A percentile compares a stretch with the other conserved stretches of the same genome.
Conservation (phyloP, 2,888 invertebrate species). For the Hyposoter dolosus region DNA sequence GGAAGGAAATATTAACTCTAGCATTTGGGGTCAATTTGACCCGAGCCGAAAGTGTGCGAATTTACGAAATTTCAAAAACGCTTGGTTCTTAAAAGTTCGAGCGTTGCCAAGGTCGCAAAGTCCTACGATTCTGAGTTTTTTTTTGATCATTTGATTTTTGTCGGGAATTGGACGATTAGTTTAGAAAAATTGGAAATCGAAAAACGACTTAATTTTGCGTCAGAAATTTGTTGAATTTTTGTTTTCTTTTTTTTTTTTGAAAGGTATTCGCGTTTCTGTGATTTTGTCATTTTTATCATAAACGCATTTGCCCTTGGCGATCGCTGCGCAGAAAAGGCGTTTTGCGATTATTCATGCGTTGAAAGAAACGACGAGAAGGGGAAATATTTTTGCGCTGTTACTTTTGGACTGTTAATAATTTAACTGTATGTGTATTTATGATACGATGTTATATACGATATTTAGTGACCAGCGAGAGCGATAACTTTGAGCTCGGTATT, state of each 20-base stretch:
- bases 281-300: neutral
- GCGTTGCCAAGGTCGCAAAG: too few species aligned
- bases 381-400: conserved; percentile 40
- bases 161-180: neutral
- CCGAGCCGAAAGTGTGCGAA: neutral
- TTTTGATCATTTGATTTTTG: too few species aligned
- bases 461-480: conserved; percentile 68
- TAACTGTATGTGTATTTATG: conserved; percentile 33
- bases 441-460: conserved; percentile 67
- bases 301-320: neutral
- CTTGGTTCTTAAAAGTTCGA: too few species aligned
- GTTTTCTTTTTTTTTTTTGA: neutral
- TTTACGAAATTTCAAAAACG: too few species aligned
- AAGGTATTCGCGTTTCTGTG: neutral
- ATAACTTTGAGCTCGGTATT: conserved; percentile 67
- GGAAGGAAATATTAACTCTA: neutral
- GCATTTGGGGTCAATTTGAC: conserved; percentile 17
- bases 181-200: neutral
- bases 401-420: conserved; percentile 17
- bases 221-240: neutral
- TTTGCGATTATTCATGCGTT: conserved; percentile 18
- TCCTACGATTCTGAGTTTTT: too few species aligned
- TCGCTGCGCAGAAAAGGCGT: conserved; percentile 9
- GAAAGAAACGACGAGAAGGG: neutral
- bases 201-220: neutral